Conservation (phyloP, 2,113 vertebrate genomes). For the Cyrtonyx montezumae region DNA sequence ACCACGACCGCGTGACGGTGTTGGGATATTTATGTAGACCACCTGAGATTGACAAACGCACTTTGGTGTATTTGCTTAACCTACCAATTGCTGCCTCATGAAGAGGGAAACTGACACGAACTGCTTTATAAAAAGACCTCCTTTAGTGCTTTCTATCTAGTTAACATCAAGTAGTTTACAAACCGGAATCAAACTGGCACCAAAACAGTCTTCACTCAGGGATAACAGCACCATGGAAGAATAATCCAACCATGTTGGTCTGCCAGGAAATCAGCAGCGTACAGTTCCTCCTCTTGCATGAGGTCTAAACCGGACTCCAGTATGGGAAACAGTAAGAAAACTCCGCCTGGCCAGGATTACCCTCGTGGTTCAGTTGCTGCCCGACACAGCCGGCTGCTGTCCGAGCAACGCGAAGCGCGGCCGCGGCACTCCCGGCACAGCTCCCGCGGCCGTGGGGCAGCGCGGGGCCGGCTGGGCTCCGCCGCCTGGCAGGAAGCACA, state of each 20-base stretch:
- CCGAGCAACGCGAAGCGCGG: fast-evolving
- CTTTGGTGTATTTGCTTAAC: not conserved
- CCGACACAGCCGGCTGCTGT: fast-evolving
- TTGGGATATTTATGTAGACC: not conserved
- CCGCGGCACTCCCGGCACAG: fast-evolving
- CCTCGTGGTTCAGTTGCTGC: fast-evolving
- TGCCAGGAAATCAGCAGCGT: fast-evolving
- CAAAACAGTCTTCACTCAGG: not conserved
- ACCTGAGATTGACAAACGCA: not conserved
- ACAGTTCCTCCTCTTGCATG: not conserved
- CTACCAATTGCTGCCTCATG: not conserved
- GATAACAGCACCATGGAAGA: not conserved
- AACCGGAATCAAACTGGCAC: not conserved
- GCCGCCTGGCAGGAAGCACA: too few relatives aligned
- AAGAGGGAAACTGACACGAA: not conserved
- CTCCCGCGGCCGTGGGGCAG: fast-evolving
- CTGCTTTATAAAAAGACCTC: not conserved
- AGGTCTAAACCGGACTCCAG: not conserved
- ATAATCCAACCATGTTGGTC: not conserved
- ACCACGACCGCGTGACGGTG: not conserved
- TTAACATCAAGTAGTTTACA: not conserved
- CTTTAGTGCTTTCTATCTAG: not conserved
- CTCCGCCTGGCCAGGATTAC: not conserved
- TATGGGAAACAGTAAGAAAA: not conserved
- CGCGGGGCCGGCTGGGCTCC: too few relatives aligned